phyloP scores from a whole-genome alignment of 2,113 vertebrate genomes.

The Macrotus californicus region DNA sequence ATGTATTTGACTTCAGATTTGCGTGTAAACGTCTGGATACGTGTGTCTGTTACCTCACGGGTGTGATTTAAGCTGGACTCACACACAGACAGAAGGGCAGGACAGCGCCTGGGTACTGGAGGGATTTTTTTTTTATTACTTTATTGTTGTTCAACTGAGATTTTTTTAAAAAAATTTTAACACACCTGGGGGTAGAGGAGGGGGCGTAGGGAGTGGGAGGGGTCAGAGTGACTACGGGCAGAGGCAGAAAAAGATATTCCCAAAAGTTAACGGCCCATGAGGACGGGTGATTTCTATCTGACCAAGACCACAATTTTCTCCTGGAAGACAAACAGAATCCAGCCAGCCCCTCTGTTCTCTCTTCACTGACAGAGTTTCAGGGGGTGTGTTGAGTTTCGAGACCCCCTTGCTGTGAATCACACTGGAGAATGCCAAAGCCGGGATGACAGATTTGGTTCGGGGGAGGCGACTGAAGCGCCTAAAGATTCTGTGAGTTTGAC shows the following conservation, averaged over 20 bases:
- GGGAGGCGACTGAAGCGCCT: not conserved
- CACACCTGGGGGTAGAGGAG: not conserved
- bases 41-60: not conserved
- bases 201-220: not conserved
- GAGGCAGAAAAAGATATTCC: not conserved
- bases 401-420: not conserved
- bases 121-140: no score
- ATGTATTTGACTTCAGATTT: not conserved
- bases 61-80: not conserved
- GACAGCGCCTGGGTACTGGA: not conserved
- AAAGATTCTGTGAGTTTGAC: not conserved
- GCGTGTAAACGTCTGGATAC: not conserved
- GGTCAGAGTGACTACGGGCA: not conserved
- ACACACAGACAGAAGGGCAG: not conserved
- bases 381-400: not conserved
- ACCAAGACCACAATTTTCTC: constrained; percentile 2
- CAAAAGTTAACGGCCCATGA: constrained; percentile 42
- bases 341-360: not conserved
- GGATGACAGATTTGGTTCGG: not conserved
- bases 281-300: not conserved
- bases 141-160: no score
- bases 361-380: not conserved
- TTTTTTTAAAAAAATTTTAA: no score
- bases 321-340: constrained; percentile 29
- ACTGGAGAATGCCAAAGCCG: not conserved